Evolutionary conservation across 30 jellyfish, hydroid and myxozoan genomes (phyloP), one percentile per base, ranked within the genome.

Genomic region (Aurelia coerulea): DNA sequence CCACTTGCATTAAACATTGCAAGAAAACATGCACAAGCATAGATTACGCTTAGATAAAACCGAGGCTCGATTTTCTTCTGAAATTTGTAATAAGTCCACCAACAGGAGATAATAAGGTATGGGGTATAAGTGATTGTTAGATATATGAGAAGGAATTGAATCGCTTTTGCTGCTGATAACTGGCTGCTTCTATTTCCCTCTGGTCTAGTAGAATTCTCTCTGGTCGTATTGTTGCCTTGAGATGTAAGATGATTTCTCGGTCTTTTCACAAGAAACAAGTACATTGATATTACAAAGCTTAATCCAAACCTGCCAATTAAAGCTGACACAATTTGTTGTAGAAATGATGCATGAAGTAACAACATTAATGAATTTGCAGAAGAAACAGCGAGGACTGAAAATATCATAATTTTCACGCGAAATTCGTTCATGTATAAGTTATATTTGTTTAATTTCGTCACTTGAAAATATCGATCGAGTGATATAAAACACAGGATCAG

Each of bases 151-250:
- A 73, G 78, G 39, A 84, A 46, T 1, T 84, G 93, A 60, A 84
- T 62, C 13, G 93, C 62, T 62, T 84, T 84, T 65, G 82, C 73
- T 50, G 93, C 93, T 4, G 93, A 84, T 35, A 84, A 13, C 66
- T 84, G 86, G 34, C 62, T 70, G 34, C 54, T 73, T 42, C 73
- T 70, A 51, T 73, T 85, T 46, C 85, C 46, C 59, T 68, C 2
- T 12, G 62, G 59, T 10, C 31, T 42, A 23, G 73, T 70, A 41
- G 59, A 51, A 9, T 0, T 2, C 51, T 39, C 51, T 2, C 51
- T 9, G 6, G 9, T 39, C 0, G 51, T 1, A 3, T 39, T 10
- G 51, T 15, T 70, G 64, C n/a, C 58, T 54, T 16, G 63, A 17
- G 72, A 41, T 60, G 51, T 78, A 68, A 7, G 8, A 19, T 59